Base-by-base conservation (phyloP, 2,888 invertebrate species). In the Orthosia cruda region DNA sequence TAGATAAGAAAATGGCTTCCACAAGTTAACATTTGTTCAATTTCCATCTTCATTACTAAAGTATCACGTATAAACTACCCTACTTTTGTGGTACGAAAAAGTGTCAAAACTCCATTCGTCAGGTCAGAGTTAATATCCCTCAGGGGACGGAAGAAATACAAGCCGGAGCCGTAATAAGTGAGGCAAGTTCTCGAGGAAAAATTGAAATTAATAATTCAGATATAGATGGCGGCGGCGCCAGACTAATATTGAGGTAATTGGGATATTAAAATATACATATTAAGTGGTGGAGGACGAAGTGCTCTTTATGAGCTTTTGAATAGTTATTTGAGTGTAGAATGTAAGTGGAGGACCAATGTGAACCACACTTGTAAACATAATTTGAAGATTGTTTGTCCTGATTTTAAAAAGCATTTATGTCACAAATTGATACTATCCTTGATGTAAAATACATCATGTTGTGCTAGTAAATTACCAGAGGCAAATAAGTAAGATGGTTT, bases 181-280 rank as follows among this genome's bases (percentile, higher is more conserved):
- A 87, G 83, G 76, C 87, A 87, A 90, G 87, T 88, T 86, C 83
- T 83, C 82, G 88, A 83, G 91, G 90, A 91, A 91, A 91, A 91
- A 92, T 91, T 91, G 89, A 90, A 91, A 92, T 92, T 92, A 92
- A 91, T 92, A 91, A 92, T 92, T 90, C 91, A 92, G 87, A 86
- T 85, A 90, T 76, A 77, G 87, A 76, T 79, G 83, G 81, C 80
- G 74, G 73, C 64, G 73, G 49, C 69, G 65, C 76, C 63, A 61
- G 77, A 81, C 81, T 85, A 74, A 81, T 86, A 86, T 87, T 76
- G 80, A 79, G 57, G 88, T 86, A 86, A 87, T 87, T 88, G 87
- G 66, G 50, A 77, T 83, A 81, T 88, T 87, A 83, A 86, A 86
- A 81, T 83, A 86, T 83, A 84, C 78, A 85, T 87, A 79, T 80